These are phyloP conservation scores for Homalodisca vitripennis DNA, from an alignment of 1,140 invertebrate species.

Conservation along the genomic window DNA sequence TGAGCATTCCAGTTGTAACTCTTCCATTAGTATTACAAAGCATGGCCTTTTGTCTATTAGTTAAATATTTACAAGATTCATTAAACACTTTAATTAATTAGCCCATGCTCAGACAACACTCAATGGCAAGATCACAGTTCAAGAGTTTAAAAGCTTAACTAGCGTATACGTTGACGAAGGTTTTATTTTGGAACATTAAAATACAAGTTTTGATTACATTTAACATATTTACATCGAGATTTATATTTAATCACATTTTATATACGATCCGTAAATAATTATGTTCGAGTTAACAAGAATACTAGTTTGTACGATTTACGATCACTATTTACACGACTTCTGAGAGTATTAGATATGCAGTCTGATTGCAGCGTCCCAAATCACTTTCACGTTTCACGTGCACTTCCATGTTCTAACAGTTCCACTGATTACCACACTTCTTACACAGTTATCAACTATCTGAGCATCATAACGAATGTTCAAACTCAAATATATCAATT, in stretches of 20 bases:
- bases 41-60: slow-evolving; percentile 12
- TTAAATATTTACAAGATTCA: neutral
- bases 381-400: neutral
- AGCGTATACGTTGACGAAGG: slow-evolving; percentile 19
- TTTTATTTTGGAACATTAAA: slow-evolving; percentile 24
- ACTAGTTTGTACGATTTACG: slow-evolving; percentile 24
- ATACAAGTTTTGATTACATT: slow-evolving; percentile 29
- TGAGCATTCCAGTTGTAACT: slow-evolving; percentile 11
- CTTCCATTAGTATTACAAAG: slow-evolving; percentile 24
- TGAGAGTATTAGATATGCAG: slow-evolving; percentile 2
- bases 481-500: neutral
- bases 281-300: slow-evolving; percentile 14
- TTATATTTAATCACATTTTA: slow-evolving; percentile 19
- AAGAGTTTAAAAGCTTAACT: slow-evolving; percentile 11
- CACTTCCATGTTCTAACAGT: neutral
- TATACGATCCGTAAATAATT: slow-evolving; percentile 23
- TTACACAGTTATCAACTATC: neutral
- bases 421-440: neutral
- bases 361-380: neutral
- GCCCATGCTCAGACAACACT: slow-evolving; percentile 21
- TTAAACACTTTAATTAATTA: neutral
- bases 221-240: slow-evolving; percentile 30
- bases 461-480: neutral
- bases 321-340: slow-evolving; percentile 15
- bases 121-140: slow-evolving; percentile 23